Percentiles rank a stretch among this genome's conserved stretches.
Evolutionary conservation across 2,888 invertebrate genomes (phyloP).

Genomic region (Ceratothoa steindachneri): DNA sequence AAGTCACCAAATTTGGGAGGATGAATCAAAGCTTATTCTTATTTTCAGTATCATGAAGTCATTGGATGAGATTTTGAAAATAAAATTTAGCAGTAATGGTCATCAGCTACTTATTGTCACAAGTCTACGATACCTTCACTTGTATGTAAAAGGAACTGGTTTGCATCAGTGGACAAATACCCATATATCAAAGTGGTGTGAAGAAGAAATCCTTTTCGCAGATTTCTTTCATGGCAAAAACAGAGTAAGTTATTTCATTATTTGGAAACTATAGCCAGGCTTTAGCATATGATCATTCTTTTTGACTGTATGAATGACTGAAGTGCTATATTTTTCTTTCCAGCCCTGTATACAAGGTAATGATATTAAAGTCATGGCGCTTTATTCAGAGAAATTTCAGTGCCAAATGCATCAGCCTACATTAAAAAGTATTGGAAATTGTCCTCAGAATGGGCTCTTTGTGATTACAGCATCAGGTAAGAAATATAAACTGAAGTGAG

Average conservation of each 20-base stretch:
- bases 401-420: constrained; percentile 29
- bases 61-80: constrained; percentile 20
- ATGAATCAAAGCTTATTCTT: too few relatives aligned
- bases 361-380: constrained; percentile 29
- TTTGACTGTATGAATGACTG: background rate
- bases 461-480: constrained; percentile 40
- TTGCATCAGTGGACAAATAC: constrained; percentile 27
- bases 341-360: constrained; percentile 28
- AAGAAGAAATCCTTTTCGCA: constrained; percentile 32
- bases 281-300: background rate
- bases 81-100: constrained; percentile 31
- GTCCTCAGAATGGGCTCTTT: constrained; percentile 36
- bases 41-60: constrained; percentile 29
- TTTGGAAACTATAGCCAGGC: too few relatives aligned
- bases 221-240: constrained; percentile 38
- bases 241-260: constrained; percentile 23
- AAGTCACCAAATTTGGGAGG: too few relatives aligned
- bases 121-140: constrained; percentile 24
- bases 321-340: too few relatives aligned
- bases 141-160: constrained; percentile 27
- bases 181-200: constrained; percentile 34
- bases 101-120: constrained; percentile 30
- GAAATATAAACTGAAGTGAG: too few relatives aligned
- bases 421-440: constrained; percentile 29
- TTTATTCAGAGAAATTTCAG: constrained; percentile 30